These are phyloP conservation scores for Pygoscelis adeliae DNA, from an alignment of 2,113 vertebrate genomes.

Conservation along the genomic window DNA sequence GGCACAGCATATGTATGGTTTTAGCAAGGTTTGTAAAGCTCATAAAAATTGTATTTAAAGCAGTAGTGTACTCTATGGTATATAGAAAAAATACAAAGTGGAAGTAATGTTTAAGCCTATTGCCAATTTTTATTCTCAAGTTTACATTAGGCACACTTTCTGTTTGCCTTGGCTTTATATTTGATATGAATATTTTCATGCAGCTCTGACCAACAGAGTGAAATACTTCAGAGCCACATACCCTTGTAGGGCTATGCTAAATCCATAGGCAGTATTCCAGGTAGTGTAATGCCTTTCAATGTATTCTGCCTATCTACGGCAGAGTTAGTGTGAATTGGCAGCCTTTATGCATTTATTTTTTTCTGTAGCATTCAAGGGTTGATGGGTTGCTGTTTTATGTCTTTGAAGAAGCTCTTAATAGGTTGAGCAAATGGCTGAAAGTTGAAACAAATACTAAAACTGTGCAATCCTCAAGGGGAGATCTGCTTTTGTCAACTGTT, in stretches of 20 bases:
- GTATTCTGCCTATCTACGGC: not conserved
- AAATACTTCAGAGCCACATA: not conserved
- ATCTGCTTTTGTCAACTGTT: not conserved
- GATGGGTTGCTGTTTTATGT: not conserved
- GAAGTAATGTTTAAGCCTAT: not conserved
- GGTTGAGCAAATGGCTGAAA: slow-evolving; percentile 41
- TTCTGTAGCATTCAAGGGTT: not conserved
- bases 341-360: not conserved
- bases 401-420: slow-evolving; percentile 41
- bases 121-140: not conserved
- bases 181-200: not conserved
- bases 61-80: not conserved
- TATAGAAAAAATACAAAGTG: not conserved
- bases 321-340: not conserved
- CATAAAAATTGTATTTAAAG: not conserved
- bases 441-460: slow-evolving; percentile 43
- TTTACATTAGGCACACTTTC: not conserved
- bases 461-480: not conserved
- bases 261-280: not conserved
- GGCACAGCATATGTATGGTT: not conserved
- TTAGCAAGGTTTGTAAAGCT: not conserved
- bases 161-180: not conserved
- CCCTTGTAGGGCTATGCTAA: not conserved
- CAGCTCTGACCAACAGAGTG: not conserved
- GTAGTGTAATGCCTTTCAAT: not conserved